Evolutionary conservation across 1,140 invertebrate species (phyloP).

Genomic region (Marisa cornuarietis): DNA sequence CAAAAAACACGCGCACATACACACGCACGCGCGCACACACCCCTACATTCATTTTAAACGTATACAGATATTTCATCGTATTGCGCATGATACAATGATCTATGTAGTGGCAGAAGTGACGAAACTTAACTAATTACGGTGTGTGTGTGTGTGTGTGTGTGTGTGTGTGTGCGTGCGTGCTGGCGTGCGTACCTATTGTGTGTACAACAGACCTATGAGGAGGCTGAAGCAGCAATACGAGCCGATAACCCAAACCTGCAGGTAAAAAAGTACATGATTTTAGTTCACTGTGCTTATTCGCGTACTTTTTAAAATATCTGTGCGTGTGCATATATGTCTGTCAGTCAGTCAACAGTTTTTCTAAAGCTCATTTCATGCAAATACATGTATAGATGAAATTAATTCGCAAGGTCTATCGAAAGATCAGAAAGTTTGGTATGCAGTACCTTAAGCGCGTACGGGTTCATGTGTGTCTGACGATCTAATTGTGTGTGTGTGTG

Average conservation of each 20-base stretch:
- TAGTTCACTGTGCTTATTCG: neutral
- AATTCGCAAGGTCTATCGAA: neutral
- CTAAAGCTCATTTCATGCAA: neutral
- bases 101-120: no score
- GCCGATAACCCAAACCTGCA: neutral
- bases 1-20: no score
- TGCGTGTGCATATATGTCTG: neutral
- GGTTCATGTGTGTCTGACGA: neutral
- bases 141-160: neutral
- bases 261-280: neutral
- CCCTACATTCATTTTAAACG: no score
- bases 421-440: neutral
- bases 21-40: neutral
- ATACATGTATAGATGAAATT: neutral
- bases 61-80: neutral
- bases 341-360: neutral
- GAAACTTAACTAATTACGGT: neutral
- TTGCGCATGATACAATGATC: neutral
- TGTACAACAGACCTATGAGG: neutral
- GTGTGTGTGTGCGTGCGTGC: constrained; percentile 5
- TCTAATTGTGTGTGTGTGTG: neutral
- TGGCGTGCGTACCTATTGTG: neutral
- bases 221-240: neutral
- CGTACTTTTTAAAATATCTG: neutral
- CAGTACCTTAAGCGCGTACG: neutral